Percentiles rank a stretch among this genome's conserved stretches.
phyloP scores from a whole-genome alignment of 2,113 vertebrate species.

The Athene cunicularia region DNA sequence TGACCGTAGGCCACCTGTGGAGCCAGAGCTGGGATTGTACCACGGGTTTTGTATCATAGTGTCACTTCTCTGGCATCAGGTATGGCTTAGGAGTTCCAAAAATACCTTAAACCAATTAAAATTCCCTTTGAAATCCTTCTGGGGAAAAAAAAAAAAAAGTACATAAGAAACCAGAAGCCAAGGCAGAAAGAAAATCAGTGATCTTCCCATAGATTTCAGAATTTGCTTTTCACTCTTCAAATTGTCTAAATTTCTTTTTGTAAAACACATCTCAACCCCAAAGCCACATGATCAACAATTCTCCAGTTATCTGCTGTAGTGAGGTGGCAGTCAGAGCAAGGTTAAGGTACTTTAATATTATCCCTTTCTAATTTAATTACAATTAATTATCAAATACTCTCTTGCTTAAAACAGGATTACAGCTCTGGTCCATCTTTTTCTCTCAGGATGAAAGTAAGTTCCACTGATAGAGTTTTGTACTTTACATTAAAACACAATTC shows the following conservation, averaged over 20 bases:
- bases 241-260: background rate
- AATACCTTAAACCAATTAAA: background rate
- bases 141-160: background rate
- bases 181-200: background rate
- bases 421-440: background rate
- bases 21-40: background rate
- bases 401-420: background rate
- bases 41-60: background rate
- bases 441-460: background rate
- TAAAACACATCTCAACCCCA: background rate
- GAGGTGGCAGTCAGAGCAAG: background rate
- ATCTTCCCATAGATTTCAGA: background rate
- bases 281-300: background rate
- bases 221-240: background rate
- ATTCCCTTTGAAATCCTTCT: background rate
- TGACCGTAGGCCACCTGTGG: background rate
- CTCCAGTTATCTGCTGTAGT: background rate
- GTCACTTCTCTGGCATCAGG: background rate
- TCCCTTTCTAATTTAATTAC: background rate
- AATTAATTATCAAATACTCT: background rate
- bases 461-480: accelerated
- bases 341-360: background rate
- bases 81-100: background rate
- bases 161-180: background rate
- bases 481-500: background rate